These are phyloP conservation scores for Paracyclopina nana DNA, from an alignment of 1,140 invertebrate species.

Conservation along the genomic window DNA sequence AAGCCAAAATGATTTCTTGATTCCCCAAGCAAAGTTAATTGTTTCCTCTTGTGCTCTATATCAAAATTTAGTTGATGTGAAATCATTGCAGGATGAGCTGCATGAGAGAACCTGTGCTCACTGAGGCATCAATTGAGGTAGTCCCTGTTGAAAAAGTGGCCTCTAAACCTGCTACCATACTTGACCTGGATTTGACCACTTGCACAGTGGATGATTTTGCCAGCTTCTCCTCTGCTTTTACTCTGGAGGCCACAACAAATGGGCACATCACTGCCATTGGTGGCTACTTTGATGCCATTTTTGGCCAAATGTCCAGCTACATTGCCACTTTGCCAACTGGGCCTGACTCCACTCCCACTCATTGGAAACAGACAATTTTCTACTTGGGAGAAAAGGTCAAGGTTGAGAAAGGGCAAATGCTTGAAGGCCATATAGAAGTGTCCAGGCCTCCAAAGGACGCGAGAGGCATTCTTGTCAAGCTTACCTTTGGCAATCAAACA, in stretches of 20 bases:
- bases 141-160: slow-evolving; percentile 53
- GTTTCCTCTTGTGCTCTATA: too few species aligned
- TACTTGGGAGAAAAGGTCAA: slow-evolving; percentile 51
- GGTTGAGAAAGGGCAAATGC: slow-evolving; percentile 39
- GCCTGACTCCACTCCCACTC: slow-evolving; percentile 51
- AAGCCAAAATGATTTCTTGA: too few species aligned
- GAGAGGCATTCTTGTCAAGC: slow-evolving; percentile 8
- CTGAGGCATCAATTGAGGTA: slow-evolving; percentile 70
- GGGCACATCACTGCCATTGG: slow-evolving; percentile 53
- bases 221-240: slow-evolving; percentile 55
- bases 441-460: slow-evolving; percentile 15
- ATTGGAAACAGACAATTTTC: slow-evolving; percentile 97
- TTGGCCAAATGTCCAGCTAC: slow-evolving; percentile 42
- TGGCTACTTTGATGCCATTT: slow-evolving; percentile 80
- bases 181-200: slow-evolving; percentile 54
- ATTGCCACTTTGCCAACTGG: slow-evolving; percentile 47
- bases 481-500: background rate
- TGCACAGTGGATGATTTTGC: slow-evolving; percentile 51
- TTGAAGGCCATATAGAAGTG: background rate
- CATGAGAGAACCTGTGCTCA: slow-evolving; percentile 66
- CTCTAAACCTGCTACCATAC: slow-evolving; percentile 43
- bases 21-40: too few species aligned
- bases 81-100: too few species aligned
- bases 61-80: too few species aligned
- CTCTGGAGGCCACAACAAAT: slow-evolving; percentile 35